Base-by-base conservation (phyloP, 2,113 vertebrate species). In the Tyto alba region DNA sequence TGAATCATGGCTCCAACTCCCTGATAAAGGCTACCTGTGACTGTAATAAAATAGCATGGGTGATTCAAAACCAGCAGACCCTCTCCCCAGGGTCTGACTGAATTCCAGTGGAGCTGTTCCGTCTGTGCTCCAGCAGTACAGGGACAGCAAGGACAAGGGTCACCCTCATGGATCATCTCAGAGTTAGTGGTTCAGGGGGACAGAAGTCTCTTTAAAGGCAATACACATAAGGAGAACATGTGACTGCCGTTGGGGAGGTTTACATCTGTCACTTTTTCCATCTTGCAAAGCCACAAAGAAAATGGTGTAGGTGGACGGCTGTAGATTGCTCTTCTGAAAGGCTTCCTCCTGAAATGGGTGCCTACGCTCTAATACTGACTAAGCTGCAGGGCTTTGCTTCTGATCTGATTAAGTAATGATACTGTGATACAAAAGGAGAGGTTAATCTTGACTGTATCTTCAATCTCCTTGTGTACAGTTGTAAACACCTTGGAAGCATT, bases 301-400 rank as follows among this genome's bases (percentile, higher is more conserved):
- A 92, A 95, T 43, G 90, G 88, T 96, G 96, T 96, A 94, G 96
- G 96, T 83, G 95, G 92, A 94, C 64, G 52, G 88, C 85, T 95
- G 88, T 93, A 85, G 93, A 97, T 76, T 96, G 92, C 79, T 96
- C 93, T 94, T 94, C 95, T 96, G 85, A 80, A 95, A 97, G 96
- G 90, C 95, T 84, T 55, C 83, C 88, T 96, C 92, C 92, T 74
- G 93, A 96, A 97, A 96, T 94, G 93, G 90, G 85, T 74, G 96
- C 96, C 96, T 64, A 96, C 95, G 96, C 96, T 96, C 72, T 92
- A 94, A 96, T 95, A 95, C 96, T 96, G 93, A 96, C 96, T 96
- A 97, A 96, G 96, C 92, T 15, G 5, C 79, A 67, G 90, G 93
- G 92, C 92, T 97, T 90, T 94, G 96, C 92, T 85, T 45, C 93